Percentiles rank a stretch among this genome's conserved stretches.
These are phyloP conservation scores for Synergus umbraculus DNA, from an alignment of 2,888 invertebrate genomes.

Conservation along the genomic window DNA sequence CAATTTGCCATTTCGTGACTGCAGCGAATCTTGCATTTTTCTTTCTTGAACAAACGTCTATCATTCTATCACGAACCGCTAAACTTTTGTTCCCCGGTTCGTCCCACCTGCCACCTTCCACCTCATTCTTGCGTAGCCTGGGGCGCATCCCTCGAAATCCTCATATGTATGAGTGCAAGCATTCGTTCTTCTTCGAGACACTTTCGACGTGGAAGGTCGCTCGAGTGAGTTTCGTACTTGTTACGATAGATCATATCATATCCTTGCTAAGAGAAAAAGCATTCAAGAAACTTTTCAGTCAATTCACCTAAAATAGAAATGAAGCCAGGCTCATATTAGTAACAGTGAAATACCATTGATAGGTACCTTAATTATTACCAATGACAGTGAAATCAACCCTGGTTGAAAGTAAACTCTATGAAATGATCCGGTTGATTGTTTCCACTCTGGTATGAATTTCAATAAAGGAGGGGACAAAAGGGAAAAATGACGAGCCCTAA, in stretches of 20 bases:
- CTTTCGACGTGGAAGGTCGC: constrained; percentile 34
- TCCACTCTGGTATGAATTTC: background rate
- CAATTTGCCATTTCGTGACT: constrained; percentile 78
- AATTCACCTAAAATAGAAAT: background rate
- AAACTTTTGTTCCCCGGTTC: constrained; percentile 72
- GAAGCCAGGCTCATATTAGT: background rate
- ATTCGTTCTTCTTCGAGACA: constrained; percentile 29
- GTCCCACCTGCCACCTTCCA: constrained; percentile 61
- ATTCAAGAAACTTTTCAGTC: constrained; percentile 34
- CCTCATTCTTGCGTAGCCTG: constrained; percentile 13
- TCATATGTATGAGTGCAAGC: background rate
- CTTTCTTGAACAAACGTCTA: constrained; percentile 77
- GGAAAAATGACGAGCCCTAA: constrained; percentile 6
- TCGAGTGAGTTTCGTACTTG: constrained; percentile 22
- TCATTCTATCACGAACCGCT: constrained; percentile 77
- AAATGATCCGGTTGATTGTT: constrained; percentile 21
- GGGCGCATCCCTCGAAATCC: constrained; percentile 35
- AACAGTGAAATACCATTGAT: background rate
- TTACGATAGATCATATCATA: constrained; percentile 13
- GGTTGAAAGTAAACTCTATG: constrained; percentile 1
- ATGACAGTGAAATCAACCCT: constrained; percentile 5
- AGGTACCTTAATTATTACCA: background rate
- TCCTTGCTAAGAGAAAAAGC: constrained; percentile 32
- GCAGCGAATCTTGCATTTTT: constrained; percentile 78
- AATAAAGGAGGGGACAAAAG: background rate